phyloP scores from a whole-genome alignment of 2,113 vertebrate genomes.

The Hystrix cristata region DNA sequence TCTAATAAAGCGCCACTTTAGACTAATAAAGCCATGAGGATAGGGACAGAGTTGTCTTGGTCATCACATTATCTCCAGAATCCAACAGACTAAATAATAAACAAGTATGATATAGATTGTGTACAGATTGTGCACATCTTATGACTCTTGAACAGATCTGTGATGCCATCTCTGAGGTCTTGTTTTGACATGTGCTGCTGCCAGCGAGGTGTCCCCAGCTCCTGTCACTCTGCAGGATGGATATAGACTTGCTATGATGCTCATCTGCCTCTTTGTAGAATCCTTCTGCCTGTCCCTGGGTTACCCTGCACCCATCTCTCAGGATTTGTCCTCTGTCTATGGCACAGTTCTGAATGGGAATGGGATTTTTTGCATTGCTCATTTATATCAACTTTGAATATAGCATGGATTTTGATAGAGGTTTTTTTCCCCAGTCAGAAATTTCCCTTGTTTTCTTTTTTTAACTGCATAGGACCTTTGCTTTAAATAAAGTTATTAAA shows the following conservation, averaged over 20 bases:
- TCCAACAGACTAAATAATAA: neutral
- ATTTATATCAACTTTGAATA: neutral
- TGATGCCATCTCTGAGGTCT: neutral
- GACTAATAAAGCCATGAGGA: neutral
- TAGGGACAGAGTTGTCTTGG: neutral
- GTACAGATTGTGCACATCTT: too few species aligned
- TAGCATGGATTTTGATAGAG: neutral
- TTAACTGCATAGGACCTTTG: neutral
- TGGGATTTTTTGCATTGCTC: neutral
- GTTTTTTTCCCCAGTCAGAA: neutral
- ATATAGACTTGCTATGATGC: accelerated
- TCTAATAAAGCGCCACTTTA: neutral
- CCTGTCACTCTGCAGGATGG: accelerated
- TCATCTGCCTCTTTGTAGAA: neutral
- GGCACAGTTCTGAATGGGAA: neutral
- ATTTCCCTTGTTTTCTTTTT: neutral
- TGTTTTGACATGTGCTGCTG: neutral
- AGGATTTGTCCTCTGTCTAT: neutral
- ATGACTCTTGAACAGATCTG: neutral
- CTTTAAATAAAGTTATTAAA: neutral
- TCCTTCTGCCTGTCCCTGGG: neutral
- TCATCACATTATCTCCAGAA: neutral
- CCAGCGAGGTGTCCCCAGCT: accelerated
- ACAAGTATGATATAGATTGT: too few species aligned
- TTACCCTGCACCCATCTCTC: neutral